A percentile compares a stretch with the other conserved stretches of the same genome.
These are phyloP conservation scores for Anarhynchus alexandrinus DNA, from an alignment of 2,113 vertebrate genomes.

Conservation along the genomic window DNA sequence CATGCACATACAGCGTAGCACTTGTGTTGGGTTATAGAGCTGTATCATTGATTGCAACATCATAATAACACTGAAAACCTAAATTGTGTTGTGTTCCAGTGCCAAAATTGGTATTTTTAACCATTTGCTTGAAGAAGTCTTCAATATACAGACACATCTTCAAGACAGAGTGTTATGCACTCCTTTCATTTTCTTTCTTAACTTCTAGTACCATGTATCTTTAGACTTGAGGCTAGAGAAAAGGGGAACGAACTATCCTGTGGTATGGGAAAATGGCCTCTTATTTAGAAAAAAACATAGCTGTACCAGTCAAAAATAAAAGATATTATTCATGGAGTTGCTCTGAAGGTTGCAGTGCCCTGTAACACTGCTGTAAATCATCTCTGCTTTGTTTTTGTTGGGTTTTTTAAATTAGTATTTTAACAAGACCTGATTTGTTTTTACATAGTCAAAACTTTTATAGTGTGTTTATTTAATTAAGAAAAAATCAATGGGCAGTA, in stretches of 20 bases:
- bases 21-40: background rate
- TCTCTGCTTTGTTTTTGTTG: background rate
- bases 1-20: background rate
- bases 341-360: background rate
- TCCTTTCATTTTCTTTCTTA: background rate
- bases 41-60: background rate
- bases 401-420: background rate
- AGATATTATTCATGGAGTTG: background rate
- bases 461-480: background rate
- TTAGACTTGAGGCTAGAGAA: background rate
- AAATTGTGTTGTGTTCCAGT: background rate
- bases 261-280: background rate
- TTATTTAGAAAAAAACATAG: constrained; percentile 24
- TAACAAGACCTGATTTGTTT: background rate
- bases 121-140: background rate
- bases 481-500: background rate
- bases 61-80: background rate
- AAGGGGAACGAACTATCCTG: background rate
- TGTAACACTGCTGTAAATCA: background rate
- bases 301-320: background rate
- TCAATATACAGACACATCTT: background rate
- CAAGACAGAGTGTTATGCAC: background rate
- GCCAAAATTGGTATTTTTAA: background rate
- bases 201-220: background rate
- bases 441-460: background rate